Percentiles rank a stretch among this genome's conserved stretches.
Evolutionary conservation across 2,797 vertebrate genomes (phyloP).

Genomic region (Gymnopithys bicolor): DNA sequence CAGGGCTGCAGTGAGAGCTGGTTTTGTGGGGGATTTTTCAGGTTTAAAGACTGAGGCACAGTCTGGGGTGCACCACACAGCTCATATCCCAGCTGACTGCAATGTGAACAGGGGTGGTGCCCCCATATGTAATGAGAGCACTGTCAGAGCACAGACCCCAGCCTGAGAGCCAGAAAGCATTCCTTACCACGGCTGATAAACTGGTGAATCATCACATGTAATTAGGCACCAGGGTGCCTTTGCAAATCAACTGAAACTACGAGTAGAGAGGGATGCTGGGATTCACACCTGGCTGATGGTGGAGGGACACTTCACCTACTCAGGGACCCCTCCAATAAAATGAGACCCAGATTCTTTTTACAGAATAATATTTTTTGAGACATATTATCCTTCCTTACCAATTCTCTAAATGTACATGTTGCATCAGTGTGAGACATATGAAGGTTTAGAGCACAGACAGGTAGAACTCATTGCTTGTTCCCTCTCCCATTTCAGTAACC

Average conservation of each 20-base stretch:
- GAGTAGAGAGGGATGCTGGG: neutral
- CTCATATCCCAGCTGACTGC: neutral
- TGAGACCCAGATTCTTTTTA: neutral
- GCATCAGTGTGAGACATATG: neutral
- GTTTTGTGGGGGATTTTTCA: neutral
- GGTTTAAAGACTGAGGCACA: neutral
- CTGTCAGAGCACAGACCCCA: neutral
- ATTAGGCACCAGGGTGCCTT: neutral
- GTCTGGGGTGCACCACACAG: neutral
- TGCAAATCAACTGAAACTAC: neutral
- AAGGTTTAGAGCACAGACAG: neutral
- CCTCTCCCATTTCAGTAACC: neutral
- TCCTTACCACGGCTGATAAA: neutral
- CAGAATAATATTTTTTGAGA: neutral
- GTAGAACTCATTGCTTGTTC: neutral
- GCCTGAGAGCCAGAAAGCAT: neutral
- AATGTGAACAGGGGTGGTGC: neutral
- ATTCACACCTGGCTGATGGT: neutral
- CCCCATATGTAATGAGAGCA: neutral
- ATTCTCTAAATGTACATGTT: neutral
- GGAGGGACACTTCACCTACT: neutral
- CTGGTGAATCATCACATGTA: neutral
- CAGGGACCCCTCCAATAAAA: neutral
- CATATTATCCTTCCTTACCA: neutral
- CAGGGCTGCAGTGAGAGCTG: neutral